Conservation (phyloP, 2,113 vertebrate species). For the Heterotis niloticus region DNA sequence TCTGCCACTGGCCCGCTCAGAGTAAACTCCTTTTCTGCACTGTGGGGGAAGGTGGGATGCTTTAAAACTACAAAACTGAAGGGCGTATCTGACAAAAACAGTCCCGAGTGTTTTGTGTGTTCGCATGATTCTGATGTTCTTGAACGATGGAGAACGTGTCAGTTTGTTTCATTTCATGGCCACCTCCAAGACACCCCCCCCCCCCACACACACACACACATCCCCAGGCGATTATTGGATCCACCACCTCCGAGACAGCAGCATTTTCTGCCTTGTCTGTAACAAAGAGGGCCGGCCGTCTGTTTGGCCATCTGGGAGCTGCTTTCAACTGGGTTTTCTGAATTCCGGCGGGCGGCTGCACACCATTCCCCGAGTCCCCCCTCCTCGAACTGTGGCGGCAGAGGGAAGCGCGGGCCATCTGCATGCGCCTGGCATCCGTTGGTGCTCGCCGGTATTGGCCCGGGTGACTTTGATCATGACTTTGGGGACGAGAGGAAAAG, state of each 20-base stretch:
- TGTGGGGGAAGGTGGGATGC: not conserved
- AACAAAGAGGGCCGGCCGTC: conserved; percentile 44
- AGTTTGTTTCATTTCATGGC: not conserved
- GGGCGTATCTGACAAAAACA: too few species aligned
- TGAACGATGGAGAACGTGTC: conserved; percentile 21
- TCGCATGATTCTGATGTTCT: conserved; percentile 13
- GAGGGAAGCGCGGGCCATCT: conserved; percentile 4
- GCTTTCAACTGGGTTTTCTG: conserved; percentile 28
- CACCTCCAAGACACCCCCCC: not conserved
- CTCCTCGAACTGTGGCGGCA: conserved; percentile 25
- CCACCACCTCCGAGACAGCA: conserved; percentile 40
- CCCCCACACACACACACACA: not conserved
- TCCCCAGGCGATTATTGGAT: conserved; percentile 28
- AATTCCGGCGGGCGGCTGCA: conserved; percentile 27
- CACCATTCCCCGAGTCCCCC: not conserved
- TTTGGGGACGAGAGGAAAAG: conserved; percentile 17
- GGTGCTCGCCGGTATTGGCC: not conserved
- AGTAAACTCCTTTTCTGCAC: not conserved
- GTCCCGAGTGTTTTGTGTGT: too few species aligned
- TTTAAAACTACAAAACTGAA: not conserved
- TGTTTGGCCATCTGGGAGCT: conserved; percentile 47
- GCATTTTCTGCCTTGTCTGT: conserved; percentile 39
- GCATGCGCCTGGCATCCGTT: conserved; percentile 32
- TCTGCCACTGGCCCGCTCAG: not conserved
- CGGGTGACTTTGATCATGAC: conserved; percentile 44